Evolutionary conservation across 2,888 invertebrate genomes (phyloP).

Genomic region (Torymus texanus): DNA sequence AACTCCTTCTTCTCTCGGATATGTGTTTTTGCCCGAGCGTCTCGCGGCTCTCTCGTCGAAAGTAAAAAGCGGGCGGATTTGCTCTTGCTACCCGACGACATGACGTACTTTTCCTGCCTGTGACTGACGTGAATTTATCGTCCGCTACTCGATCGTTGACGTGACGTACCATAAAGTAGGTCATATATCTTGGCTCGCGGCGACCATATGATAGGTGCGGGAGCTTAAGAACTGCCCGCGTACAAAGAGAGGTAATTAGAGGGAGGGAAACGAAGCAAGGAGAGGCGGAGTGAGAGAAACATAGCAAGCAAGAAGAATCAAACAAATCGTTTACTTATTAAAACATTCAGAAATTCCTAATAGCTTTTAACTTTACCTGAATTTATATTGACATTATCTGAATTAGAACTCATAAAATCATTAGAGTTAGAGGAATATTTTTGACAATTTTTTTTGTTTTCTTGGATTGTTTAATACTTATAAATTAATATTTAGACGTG

Average conservation of each 20-base stretch:
- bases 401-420: too few relatives aligned
- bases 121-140: conserved; percentile 62
- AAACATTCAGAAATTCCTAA: background rate
- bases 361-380: background rate
- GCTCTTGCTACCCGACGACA: conserved; percentile 39
- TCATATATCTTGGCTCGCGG: conserved; percentile 64
- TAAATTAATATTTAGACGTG: too few relatives aligned
- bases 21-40: background rate
- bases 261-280: background rate
- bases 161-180: conserved; percentile 62
- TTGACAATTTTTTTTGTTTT: too few relatives aligned
- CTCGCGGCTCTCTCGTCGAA: conserved; percentile 37
- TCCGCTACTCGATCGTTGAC: conserved; percentile 60
- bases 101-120: conserved; percentile 49
- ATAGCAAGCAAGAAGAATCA: too few relatives aligned
- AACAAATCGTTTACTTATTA: conserved; percentile 20
- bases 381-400: too few relatives aligned
- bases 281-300: background rate
- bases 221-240: background rate
- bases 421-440: too few relatives aligned
- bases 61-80: conserved; percentile 52
- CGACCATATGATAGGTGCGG: conserved; percentile 38
- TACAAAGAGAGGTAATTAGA: conserved; percentile 42
- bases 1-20: conserved; percentile 44
- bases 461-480: too few relatives aligned